phyloP scores from a whole-genome alignment of 2,888 invertebrate species.

The Drosophila neoperkinsi region DNA sequence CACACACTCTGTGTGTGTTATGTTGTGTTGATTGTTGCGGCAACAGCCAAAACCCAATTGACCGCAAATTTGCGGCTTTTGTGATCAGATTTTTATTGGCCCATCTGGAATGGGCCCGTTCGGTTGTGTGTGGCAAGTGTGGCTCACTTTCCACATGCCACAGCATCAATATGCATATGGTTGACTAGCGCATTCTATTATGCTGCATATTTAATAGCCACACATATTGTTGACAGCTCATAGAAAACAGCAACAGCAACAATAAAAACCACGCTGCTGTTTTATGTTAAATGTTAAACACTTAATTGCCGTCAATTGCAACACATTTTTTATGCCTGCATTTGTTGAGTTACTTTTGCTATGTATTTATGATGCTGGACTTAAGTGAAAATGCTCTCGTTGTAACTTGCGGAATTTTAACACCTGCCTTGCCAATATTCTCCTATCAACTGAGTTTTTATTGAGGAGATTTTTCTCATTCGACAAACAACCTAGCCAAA shows the following conservation, averaged over 20 bases:
- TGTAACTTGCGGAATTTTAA: too few relatives aligned
- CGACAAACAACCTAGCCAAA: neutral
- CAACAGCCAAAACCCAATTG: constrained; percentile 77
- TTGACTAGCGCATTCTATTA: constrained; percentile 13
- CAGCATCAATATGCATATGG: neutral
- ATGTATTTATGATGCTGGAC: neutral
- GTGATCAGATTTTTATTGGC: constrained; percentile 76
- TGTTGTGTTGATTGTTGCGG: constrained; percentile 72
- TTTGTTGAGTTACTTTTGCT: neutral
- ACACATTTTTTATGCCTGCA: neutral
- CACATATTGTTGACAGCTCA: neutral
- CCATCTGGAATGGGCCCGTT: constrained; percentile 6
- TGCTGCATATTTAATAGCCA: constrained; percentile 33
- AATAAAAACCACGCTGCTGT: neutral
- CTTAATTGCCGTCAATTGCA: constrained; percentile 18
- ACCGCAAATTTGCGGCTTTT: constrained; percentile 80
- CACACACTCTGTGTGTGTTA: constrained; percentile 4
- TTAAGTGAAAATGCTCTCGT: neutral
- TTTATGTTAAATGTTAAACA: constrained; percentile 1
- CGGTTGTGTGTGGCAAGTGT: constrained; percentile 7
- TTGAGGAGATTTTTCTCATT: neutral
- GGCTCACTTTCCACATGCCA: constrained; percentile 10
- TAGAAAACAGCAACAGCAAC: neutral
- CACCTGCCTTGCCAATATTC: neutral
- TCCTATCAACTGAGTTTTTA: neutral